Conservation (phyloP, 2,888 invertebrate genomes). For the Pycnomerus fuliginosus region DNA sequence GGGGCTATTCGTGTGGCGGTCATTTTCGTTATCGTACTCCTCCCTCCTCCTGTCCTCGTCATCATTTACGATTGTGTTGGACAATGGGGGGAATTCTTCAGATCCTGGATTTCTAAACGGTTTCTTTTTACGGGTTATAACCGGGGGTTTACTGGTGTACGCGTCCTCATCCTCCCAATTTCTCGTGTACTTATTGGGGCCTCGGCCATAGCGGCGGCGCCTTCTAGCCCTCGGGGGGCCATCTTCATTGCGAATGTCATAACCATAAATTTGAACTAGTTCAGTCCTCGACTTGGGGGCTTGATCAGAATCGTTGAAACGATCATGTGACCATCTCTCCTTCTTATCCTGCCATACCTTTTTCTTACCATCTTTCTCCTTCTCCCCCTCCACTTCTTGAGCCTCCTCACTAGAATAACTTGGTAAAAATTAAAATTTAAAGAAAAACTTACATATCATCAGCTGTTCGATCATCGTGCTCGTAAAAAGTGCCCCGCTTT, state of each 20-base stretch:
- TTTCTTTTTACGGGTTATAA: slow-evolving; percentile 31
- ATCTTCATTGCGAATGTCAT: slow-evolving; percentile 92
- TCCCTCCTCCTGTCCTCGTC: slow-evolving; percentile 3
- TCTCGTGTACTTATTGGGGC: slow-evolving; percentile 87
- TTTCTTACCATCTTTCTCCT: slow-evolving; percentile 50
- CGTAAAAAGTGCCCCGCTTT: slow-evolving; percentile 93
- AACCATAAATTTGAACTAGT: slow-evolving; percentile 83
- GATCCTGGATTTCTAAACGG: slow-evolving; percentile 3
- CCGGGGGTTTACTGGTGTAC: slow-evolving; percentile 62
- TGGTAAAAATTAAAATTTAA: no score
- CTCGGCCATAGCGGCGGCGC: slow-evolving; percentile 84
- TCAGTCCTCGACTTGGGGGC: slow-evolving; percentile 85
- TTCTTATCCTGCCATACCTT: slow-evolving; percentile 53
- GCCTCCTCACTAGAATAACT: slow-evolving; percentile 7
- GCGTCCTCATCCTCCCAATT: slow-evolving; percentile 94
- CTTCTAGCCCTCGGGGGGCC: slow-evolving; percentile 86
- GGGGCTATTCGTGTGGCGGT: not conserved
- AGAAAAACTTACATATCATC: slow-evolving; percentile 65
- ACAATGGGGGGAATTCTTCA: slow-evolving; percentile 40
- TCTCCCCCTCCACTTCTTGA: slow-evolving; percentile 37
- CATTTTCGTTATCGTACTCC: not conserved
- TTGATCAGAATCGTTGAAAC: slow-evolving; percentile 78
- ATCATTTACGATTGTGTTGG: not conserved
- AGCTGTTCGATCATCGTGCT: slow-evolving; percentile 89
- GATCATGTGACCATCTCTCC: slow-evolving; percentile 58